Percentiles rank a stretch among this genome's conserved stretches.
Conservation (phyloP, 2,888 invertebrate genomes). For the Arenicola marina region DNA sequence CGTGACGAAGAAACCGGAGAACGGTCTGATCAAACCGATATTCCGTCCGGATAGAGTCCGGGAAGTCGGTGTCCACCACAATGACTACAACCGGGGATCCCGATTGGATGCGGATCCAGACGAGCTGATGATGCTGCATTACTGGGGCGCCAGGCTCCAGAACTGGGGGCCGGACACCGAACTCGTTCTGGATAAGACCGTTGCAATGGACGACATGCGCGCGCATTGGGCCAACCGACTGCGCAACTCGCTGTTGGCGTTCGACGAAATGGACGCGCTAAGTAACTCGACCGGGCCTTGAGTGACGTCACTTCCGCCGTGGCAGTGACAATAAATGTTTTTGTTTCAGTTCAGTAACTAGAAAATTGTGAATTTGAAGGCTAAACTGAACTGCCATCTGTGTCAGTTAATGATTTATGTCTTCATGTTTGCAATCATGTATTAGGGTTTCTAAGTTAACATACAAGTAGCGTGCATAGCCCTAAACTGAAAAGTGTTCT, state of each 20-base stretch:
- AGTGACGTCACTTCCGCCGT: too few species aligned
- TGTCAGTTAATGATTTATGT: too few species aligned
- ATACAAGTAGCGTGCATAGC: too few species aligned
- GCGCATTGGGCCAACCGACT: constrained; percentile 13
- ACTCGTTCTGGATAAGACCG: constrained; percentile 26
- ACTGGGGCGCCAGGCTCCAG: constrained; percentile 38
- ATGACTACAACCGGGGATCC: constrained; percentile 16
- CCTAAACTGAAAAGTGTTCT: too few species aligned
- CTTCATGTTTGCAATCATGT: too few species aligned
- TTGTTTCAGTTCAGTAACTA: too few species aligned
- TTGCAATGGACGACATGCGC: constrained; percentile 18
- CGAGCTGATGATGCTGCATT: constrained; percentile 34
- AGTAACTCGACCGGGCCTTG: constrained; percentile 25
- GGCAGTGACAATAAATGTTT: too few species aligned
- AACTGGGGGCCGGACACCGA: constrained; percentile 38
- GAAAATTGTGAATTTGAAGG: too few species aligned
- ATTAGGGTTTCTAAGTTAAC: too few species aligned
- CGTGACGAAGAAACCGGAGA: constrained; percentile 29
- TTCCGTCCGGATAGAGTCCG: constrained; percentile 26
- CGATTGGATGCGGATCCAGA: constrained; percentile 10
- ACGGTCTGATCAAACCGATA: constrained; percentile 32
- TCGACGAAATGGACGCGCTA: constrained; percentile 23
- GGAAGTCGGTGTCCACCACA: constrained; percentile 18
- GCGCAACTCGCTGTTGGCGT: constrained; percentile 19
- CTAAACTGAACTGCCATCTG: too few species aligned